A percentile compares a stretch with the other conserved stretches of the same genome.
These are phyloP conservation scores for Clanis bilineata DNA, from an alignment of 2,888 invertebrate species.

Conservation along the genomic window DNA sequence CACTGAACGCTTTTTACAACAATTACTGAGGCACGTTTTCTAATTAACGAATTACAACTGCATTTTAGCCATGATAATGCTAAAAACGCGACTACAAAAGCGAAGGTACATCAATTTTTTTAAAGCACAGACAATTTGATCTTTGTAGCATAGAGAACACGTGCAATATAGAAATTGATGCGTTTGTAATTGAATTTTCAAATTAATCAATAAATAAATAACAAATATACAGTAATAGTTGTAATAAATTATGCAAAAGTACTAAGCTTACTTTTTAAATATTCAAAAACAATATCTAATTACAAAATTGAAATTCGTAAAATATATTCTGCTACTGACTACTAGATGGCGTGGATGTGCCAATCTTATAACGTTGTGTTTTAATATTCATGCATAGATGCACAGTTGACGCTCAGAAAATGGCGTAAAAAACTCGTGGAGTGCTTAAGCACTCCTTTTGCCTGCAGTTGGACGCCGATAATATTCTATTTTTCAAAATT, in stretches of 20 bases:
- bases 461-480: too few species aligned
- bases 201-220: neutral
- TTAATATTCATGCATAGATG: too few species aligned
- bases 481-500: too few species aligned
- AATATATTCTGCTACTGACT: neutral
- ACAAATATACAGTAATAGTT: too few species aligned
- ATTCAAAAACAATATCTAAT: neutral
- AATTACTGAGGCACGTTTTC: conserved; percentile 71
- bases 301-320: neutral
- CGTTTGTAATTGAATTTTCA: conserved; percentile 37
- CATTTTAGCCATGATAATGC: conserved; percentile 74
- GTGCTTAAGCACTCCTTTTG: too few species aligned
- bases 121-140: conserved; percentile 61
- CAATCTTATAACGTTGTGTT: too few species aligned
- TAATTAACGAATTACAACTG: conserved; percentile 65
- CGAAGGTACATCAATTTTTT: conserved; percentile 74
- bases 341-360: neutral
- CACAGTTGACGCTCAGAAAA: too few species aligned
- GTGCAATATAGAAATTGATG: conserved; percentile 62
- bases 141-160: conserved; percentile 54
- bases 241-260: neutral
- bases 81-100: conserved; percentile 79
- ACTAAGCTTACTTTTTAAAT: neutral
- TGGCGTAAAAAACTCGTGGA: too few species aligned
- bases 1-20: conserved; percentile 65